These are phyloP conservation scores for Caligus rogercresseyi DNA, from an alignment of 1,140 invertebrate species.

Conservation along the genomic window DNA sequence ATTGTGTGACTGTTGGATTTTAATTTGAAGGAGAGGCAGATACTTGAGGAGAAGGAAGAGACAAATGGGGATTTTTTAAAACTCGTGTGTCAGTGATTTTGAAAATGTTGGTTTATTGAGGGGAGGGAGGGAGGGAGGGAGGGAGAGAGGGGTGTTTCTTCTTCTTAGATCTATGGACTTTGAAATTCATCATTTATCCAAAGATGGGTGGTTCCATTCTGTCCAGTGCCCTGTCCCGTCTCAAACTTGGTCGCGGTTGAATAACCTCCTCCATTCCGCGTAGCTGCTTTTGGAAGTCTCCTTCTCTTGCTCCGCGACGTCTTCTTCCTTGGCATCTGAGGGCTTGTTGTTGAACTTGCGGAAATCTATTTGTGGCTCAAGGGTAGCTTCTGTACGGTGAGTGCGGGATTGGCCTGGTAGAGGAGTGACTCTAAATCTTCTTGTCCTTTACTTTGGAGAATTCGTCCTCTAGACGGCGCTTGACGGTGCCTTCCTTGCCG, in stretches of 20 bases:
- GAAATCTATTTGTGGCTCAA: conserved; percentile 5
- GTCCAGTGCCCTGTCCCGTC: background rate
- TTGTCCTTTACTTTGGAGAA: background rate
- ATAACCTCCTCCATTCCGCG: background rate
- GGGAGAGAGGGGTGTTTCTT: too few relatives aligned
- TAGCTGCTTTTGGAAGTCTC: background rate
- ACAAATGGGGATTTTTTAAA: too few relatives aligned
- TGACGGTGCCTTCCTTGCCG: too few relatives aligned
- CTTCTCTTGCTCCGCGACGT: background rate
- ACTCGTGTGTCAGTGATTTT: too few relatives aligned
- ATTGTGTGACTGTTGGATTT: too few relatives aligned
- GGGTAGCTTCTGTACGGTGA: conserved; percentile 6
- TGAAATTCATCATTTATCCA: too few relatives aligned
- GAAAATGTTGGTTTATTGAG: too few relatives aligned
- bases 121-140: too few relatives aligned
- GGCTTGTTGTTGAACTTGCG: background rate
- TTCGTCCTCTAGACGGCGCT: background rate
- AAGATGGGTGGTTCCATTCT: background rate
- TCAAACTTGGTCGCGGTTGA: background rate
- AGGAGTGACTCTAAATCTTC: conserved; percentile 14
- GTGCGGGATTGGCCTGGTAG: conserved; percentile 9
- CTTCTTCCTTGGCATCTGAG: background rate
- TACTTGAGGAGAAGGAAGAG: too few relatives aligned
- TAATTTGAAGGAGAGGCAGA: too few relatives aligned
- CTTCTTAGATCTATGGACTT: too few relatives aligned